Percentiles rank a stretch among this genome's conserved stretches.
These are phyloP conservation scores for Rhynchopsitta pachyrhyncha DNA, from an alignment of 2,113 vertebrate genomes.

Conservation along the genomic window DNA sequence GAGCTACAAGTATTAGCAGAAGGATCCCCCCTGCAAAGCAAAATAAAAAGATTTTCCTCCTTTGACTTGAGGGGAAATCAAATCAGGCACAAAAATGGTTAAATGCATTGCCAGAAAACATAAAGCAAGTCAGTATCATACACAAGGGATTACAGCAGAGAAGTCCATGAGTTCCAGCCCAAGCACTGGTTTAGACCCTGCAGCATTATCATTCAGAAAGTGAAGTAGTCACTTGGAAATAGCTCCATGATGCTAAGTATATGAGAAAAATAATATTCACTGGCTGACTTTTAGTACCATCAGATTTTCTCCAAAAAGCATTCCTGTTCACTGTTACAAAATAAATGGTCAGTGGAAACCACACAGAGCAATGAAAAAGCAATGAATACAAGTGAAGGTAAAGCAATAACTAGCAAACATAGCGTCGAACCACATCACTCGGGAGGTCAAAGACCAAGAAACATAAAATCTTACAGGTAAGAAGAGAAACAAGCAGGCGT, in stretches of 20 bases:
- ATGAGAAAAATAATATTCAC: conserved; percentile 37
- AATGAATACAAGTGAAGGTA: conserved; percentile 19
- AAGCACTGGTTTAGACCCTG: neutral
- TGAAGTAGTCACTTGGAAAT: conserved; percentile 12
- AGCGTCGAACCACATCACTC: neutral
- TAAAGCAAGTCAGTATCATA: neutral
- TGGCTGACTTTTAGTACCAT: conserved; percentile 37
- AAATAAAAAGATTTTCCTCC: neutral
- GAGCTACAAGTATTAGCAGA: neutral
- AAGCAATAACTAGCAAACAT: conserved; percentile 36
- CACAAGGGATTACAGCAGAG: neutral
- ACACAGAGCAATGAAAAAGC: conserved; percentile 36
- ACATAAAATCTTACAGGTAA: neutral
- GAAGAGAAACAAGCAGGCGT: neutral
- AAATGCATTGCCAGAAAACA: neutral
- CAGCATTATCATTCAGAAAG: conserved; percentile 21
- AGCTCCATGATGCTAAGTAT: conserved; percentile 1
- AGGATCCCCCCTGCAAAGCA: neutral
- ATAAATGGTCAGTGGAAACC: conserved; percentile 38
- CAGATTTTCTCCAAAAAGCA: conserved; percentile 35
- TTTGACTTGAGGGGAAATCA: neutral
- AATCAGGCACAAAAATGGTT: neutral
- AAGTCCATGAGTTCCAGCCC: neutral
- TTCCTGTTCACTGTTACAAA: conserved; percentile 33
- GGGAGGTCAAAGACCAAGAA: conserved; percentile 15